A percentile compares a stretch with the other conserved stretches of the same genome.
Evolutionary conservation across 2,797 vertebrate genomes (phyloP).

Genomic region (Acanthiza pusilla): DNA sequence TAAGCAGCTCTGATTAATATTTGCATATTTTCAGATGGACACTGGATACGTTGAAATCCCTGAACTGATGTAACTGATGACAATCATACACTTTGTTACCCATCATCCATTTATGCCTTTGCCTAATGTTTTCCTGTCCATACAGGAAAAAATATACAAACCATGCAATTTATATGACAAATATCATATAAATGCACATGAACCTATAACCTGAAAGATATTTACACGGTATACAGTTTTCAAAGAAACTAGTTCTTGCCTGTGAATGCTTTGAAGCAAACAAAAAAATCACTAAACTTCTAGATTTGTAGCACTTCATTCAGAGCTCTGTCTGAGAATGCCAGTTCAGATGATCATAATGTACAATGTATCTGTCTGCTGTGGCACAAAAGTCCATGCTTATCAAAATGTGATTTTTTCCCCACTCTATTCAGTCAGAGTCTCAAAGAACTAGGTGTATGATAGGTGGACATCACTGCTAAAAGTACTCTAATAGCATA

Average conservation of each 20-base stretch:
- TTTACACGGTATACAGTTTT: neutral
- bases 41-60: neutral
- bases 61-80: neutral
- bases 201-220: neutral
- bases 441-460: neutral
- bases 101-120: neutral
- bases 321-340: neutral
- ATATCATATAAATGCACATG: neutral
- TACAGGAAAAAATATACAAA: neutral
- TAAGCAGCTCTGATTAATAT: neutral
- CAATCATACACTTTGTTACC: neutral
- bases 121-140: neutral
- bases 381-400: neutral
- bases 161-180: neutral
- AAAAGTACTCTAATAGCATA: neutral
- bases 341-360: neutral
- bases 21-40: neutral
- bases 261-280: neutral
- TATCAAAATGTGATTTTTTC: neutral
- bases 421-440: neutral
- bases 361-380: neutral
- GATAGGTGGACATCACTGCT: neutral
- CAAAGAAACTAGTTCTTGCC: neutral
- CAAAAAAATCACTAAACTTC: neutral
- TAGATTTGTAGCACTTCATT: neutral